Base-by-base conservation (phyloP, 2,888 invertebrate genomes). In the Metallyticus violacea region DNA sequence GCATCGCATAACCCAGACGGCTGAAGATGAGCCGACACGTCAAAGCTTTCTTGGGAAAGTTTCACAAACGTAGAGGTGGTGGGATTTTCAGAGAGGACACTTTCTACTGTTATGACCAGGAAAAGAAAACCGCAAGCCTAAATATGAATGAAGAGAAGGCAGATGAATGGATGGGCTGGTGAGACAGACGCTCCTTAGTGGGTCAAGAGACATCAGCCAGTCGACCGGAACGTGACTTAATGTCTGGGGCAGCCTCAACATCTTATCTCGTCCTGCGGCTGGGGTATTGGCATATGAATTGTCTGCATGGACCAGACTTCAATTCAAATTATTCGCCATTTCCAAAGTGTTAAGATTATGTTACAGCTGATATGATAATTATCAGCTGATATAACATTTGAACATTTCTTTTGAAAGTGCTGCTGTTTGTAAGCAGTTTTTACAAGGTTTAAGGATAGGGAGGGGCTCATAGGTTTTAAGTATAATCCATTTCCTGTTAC, bases 131-230 rank as follows among this genome's bases (percentile, higher is more conserved):
- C 40, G 40, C 40, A 62, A 62, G 62, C 76, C 82, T 82, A 76
- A 76, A 82, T 82, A 76, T 82, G 82, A 82, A 82, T 82, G 82
- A 76, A 82, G 76, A 26, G 26, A 82, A 62, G 79, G 26, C 25
- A 82, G 82, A 82, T 82, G 82, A 82, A 76, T 82, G 82, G 62
- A n/a, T n/a, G n/a, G n/a, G n/a, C n/a, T n/a, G n/a, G n/a, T n/a
- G n/a, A n/a, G 40, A 5, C 22, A 29, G 62, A 62, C 26, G 62
- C 62, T 82, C 76, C 62, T 76, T 82, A 62, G 62, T 82, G 76
- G 82, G 82, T 82, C 82, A 82, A 15, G 62, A 76, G 82, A 27
- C 82, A 27, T 82, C 26, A 15, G 15, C 40, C 40, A 62, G 40
- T 22, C 40, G 22, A 15, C 15, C 22, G 40, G 22, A 62, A 62